phyloP scores from a whole-genome alignment of 2,113 vertebrate genomes.

The Dryoscopus gambensis region DNA sequence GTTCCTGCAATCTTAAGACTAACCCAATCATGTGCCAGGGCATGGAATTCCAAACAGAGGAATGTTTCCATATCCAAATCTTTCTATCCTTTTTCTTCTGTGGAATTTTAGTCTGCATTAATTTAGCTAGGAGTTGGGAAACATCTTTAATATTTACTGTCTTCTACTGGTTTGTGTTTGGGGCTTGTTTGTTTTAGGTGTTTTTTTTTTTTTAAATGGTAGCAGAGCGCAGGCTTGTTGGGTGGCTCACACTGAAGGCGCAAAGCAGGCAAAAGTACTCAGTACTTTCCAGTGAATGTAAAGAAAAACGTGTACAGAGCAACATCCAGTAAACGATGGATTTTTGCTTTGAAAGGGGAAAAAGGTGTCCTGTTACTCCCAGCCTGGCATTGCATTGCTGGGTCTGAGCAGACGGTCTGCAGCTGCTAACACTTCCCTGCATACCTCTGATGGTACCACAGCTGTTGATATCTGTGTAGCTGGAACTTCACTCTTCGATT shows the following conservation, averaged over 20 bases:
- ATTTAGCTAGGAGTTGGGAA: neutral
- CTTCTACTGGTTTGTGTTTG: neutral
- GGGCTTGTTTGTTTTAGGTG: neutral
- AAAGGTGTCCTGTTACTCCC: neutral
- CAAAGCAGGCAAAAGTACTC: neutral
- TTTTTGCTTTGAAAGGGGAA: neutral
- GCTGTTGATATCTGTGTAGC: neutral
- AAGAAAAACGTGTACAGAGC: neutral
- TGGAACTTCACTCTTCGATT: neutral
- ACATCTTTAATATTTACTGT: neutral
- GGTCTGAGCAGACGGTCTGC: neutral
- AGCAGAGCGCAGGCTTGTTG: neutral
- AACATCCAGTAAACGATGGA: neutral
- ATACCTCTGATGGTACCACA: neutral
- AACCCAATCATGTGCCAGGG: accelerated
- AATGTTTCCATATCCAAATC: neutral
- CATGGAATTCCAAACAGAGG: neutral
- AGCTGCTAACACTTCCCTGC: neutral
- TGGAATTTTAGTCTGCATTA: neutral
- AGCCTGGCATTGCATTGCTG: neutral
- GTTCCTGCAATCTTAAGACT: neutral
- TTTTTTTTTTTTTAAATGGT: neutral
- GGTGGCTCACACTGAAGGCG: neutral
- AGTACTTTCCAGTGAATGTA: neutral
- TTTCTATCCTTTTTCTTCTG: neutral